These are phyloP conservation scores for Hypomesus transpacificus DNA, from an alignment of 2,113 vertebrate species.

Conservation along the genomic window DNA sequence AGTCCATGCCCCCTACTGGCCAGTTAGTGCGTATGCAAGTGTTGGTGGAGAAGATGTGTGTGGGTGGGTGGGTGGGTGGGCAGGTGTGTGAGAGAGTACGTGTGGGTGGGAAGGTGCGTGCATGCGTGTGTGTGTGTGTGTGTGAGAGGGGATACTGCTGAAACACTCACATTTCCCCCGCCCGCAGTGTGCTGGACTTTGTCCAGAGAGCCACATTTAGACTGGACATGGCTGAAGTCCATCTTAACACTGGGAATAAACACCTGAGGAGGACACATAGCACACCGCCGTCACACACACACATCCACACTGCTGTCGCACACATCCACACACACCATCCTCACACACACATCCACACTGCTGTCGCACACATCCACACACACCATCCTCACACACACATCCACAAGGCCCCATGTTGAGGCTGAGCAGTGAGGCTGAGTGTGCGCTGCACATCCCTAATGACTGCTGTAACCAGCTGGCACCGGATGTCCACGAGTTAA, in stretches of 20 bases:
- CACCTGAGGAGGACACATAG: slow-evolving; percentile 60
- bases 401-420: background rate
- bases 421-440: background rate
- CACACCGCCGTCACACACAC: slow-evolving; percentile 15
- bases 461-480: too few species aligned
- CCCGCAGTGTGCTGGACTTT: slow-evolving; percentile 62
- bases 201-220: slow-evolving; percentile 72
- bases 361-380: background rate
- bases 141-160: background rate
- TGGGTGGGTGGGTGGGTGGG: background rate
- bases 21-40: background rate
- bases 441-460: background rate
- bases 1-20: background rate
- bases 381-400: background rate
- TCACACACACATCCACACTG: slow-evolving; percentile 27
- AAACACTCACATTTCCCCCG: slow-evolving; percentile 67
- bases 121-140: background rate
- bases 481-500: too few species aligned
- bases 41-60: background rate
- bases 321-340: slow-evolving; percentile 3
- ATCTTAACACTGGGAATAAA: slow-evolving; percentile 72
- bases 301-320: background rate
- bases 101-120: background rate
- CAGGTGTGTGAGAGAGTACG: background rate
- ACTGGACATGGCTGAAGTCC: slow-evolving; percentile 71